A percentile compares a stretch with the other conserved stretches of the same genome.
These are phyloP conservation scores for Netelia fuscicornis DNA, from an alignment of 2,888 invertebrate genomes.

Conservation along the genomic window DNA sequence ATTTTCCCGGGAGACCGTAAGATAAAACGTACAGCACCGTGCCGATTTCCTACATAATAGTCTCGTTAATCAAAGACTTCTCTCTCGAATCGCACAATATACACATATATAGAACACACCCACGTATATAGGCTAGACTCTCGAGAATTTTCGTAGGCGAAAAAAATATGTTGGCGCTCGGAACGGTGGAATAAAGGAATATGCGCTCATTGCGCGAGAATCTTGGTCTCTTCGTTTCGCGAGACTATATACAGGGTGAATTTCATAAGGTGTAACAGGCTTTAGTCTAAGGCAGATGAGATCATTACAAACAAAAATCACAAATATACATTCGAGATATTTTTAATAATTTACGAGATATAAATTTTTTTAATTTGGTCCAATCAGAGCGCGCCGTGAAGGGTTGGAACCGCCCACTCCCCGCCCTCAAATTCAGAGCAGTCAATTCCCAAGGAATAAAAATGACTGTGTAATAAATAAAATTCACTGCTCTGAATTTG, in stretches of 20 bases:
- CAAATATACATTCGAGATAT: too few relatives aligned
- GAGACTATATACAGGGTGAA: neutral
- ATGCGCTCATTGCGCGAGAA: slow-evolving; percentile 37
- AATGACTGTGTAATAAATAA: too few relatives aligned
- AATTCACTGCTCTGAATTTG: too few relatives aligned
- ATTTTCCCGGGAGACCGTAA: slow-evolving; percentile 14
- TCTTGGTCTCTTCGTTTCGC: neutral
- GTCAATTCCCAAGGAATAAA: too few relatives aligned
- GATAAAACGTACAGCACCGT: slow-evolving; percentile 52
- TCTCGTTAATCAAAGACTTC: slow-evolving; percentile 61
- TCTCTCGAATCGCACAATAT: neutral
- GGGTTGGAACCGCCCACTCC: too few relatives aligned
- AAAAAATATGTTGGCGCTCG: slow-evolving; percentile 16
- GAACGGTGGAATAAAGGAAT: slow-evolving; percentile 31
- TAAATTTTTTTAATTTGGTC: too few relatives aligned
- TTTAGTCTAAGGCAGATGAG: too few relatives aligned
- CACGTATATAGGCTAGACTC: slow-evolving; percentile 18
- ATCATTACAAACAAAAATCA: too few relatives aligned
- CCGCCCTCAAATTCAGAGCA: too few relatives aligned
- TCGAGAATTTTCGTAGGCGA: slow-evolving; percentile 24
- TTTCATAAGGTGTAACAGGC: too few relatives aligned
- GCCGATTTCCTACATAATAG: slow-evolving; percentile 61
- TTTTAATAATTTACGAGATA: too few relatives aligned
- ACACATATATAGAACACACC: neutral
- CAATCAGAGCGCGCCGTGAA: too few relatives aligned